Percentiles rank a stretch among this genome's conserved stretches.
Conservation (phyloP, 2,113 vertebrate species). For the Laticauda colubrina region DNA sequence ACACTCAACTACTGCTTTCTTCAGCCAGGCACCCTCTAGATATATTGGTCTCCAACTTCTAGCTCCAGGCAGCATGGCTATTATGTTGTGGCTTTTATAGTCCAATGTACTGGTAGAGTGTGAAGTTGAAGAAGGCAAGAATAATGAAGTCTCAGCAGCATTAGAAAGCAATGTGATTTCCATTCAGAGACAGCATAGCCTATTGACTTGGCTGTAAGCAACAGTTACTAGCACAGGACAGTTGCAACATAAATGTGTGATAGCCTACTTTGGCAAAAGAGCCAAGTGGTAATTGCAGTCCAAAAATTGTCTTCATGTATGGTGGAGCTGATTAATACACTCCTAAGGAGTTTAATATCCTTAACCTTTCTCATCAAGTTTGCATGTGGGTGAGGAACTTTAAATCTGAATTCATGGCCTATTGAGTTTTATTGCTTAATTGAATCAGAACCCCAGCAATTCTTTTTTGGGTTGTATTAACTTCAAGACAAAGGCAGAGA, state of each 20-base stretch:
- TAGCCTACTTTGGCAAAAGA: background rate
- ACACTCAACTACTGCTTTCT: too few relatives aligned
- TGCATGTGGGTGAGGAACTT: background rate
- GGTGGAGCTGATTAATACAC: background rate
- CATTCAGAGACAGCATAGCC: background rate
- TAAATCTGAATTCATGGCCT: background rate
- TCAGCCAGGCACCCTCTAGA: background rate
- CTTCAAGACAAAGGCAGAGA: background rate
- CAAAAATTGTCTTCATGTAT: background rate
- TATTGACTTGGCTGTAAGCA: background rate
- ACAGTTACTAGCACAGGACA: background rate
- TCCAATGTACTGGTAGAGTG: too few relatives aligned
- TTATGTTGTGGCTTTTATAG: background rate
- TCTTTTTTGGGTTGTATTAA: slow-evolving; percentile 18
- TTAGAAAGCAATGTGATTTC: background rate
- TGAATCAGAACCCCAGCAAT: slow-evolving; percentile 13
- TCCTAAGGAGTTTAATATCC: background rate
- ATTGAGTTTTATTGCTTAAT: background rate
- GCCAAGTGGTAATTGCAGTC: background rate
- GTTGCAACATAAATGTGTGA: background rate
- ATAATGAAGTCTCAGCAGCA: background rate
- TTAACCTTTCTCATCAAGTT: background rate
- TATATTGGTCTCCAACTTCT: background rate
- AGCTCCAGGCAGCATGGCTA: background rate
- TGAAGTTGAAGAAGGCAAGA: background rate